Conservation (phyloP, 2,797 vertebrate species). For the Oreochromis mossambicus region DNA sequence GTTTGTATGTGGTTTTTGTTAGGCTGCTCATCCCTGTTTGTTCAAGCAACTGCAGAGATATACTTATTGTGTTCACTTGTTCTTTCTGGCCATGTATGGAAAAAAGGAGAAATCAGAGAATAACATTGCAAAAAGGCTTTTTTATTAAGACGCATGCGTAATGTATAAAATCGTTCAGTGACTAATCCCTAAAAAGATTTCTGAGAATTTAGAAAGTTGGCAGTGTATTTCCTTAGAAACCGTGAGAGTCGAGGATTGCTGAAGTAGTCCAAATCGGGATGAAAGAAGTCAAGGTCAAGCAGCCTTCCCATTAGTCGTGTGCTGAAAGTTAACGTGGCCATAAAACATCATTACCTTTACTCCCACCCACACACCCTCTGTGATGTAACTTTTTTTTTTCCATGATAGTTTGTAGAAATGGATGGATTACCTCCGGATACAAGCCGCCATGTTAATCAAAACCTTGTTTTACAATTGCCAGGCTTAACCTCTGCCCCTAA, state of each 20-base stretch:
- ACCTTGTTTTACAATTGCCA: slow-evolving; percentile 86
- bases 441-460: slow-evolving; percentile 77
- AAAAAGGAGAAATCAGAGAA: not conserved
- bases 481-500: slow-evolving; percentile 82
- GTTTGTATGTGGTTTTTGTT: slow-evolving; percentile 33
- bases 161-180: not conserved
- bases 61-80: not conserved
- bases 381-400: slow-evolving; percentile 38
- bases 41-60: not conserved
- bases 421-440: slow-evolving; percentile 84
- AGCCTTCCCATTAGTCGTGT: slow-evolving; percentile 57
- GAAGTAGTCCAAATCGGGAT: slow-evolving; percentile 18
- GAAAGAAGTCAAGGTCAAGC: slow-evolving; percentile 52
- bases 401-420: slow-evolving; percentile 79
- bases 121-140: not conserved
- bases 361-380: not conserved
- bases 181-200: not conserved
- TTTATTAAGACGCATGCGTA: not conserved
- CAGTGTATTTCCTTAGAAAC: not conserved
- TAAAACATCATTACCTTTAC: slow-evolving; percentile 70
- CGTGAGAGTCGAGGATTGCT: slow-evolving; percentile 12
- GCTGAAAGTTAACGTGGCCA: slow-evolving; percentile 65
- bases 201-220: not conserved
- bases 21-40: slow-evolving; percentile 9
- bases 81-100: not conserved